Percentiles rank a stretch among this genome's conserved stretches.
These are phyloP conservation scores for Papilio demoleus DNA, from an alignment of 2,888 invertebrate species.

Conservation along the genomic window DNA sequence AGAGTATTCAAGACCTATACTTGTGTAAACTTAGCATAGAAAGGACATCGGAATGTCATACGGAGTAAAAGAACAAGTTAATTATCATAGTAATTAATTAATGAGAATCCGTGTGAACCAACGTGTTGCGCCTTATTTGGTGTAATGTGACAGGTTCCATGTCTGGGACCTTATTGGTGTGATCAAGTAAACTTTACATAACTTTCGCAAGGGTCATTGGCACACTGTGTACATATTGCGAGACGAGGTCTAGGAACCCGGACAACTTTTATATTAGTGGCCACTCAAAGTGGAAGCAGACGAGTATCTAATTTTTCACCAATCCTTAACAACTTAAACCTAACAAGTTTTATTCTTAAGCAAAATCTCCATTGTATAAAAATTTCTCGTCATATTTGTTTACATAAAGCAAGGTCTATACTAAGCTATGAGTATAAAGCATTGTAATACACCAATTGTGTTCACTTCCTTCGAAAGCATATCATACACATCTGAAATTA, in stretches of 20 bases:
- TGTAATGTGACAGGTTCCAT: background rate
- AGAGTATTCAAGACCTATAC: background rate
- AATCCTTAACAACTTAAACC: no score
- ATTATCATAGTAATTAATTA: slow-evolving; percentile 18
- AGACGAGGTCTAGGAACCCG: background rate
- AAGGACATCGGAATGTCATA: background rate
- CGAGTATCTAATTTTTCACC: no score
- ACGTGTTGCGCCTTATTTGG: background rate
- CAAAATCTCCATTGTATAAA: slow-evolving; percentile 4
- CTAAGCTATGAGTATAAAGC: background rate
- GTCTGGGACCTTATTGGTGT: background rate
- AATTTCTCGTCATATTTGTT: slow-evolving; percentile 7
- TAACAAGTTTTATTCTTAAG: no score
- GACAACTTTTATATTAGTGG: no score
- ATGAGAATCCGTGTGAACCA: slow-evolving; percentile 10
- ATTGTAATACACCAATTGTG: slow-evolving; percentile 14
- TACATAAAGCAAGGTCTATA: background rate
- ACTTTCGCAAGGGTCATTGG: slow-evolving; percentile 13
- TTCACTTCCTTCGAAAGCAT: slow-evolving; percentile 45
- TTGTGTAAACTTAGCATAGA: background rate
- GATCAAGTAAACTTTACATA: slow-evolving; percentile 10
- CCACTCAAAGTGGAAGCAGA: no score
- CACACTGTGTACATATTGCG: background rate
- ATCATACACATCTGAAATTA: slow-evolving; percentile 42
- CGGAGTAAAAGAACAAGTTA: slow-evolving; percentile 4